Base-by-base conservation (phyloP, 2,797 vertebrate species). In the Lacerta bilineata region DNA sequence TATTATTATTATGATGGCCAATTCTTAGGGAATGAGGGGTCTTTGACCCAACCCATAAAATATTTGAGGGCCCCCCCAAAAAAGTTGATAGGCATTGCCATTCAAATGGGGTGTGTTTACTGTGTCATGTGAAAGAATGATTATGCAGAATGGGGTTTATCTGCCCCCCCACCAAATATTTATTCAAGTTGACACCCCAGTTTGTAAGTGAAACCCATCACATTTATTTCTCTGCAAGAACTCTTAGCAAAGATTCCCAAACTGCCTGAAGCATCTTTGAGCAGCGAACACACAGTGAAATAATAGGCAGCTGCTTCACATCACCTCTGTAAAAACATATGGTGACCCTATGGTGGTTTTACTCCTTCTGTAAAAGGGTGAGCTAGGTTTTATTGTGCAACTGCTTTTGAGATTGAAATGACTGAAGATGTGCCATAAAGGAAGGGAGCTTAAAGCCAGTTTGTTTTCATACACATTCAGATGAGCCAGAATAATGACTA, bases 381-480 rank as follows among this genome's bases (percentile, higher is more conserved):
- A 17, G 25, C 76, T 59, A 50, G 46, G 46, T 33, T 7, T 79
- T 79, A 50, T 13, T 55, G 33, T 8, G 27, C 15, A 41, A 75
- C 74, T 75, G 18, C 36, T 23, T 39, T 41, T 41, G 36, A 41
- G 20, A 39, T 23, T 25, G n/a, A 8, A 75, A 25, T 8, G 39
- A 75, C 74, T 41, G 39, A 23, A 75, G 36, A 75, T 23, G 39
- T 75, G 75, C 82, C 61, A 64, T 39, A 61, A 86, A 25, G 59
- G 43, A 72, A 90, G 2, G 89, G 61, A 0, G 41, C 71, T 41
- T 55, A 64, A 36, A 84, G 89, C 80, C 72, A 41, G 25, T 75
- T 75, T 75, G 33, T 39, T 75, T 17, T 33, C 72, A 41, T 75
- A 18, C 23, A 75, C 36, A 75, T 41, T 75, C 36, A 41, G 39